Percentiles rank a stretch among this genome's conserved stretches.
These are phyloP conservation scores for Mus spretus DNA, from an alignment of 2,797 vertebrate genomes.

Conservation along the genomic window DNA sequence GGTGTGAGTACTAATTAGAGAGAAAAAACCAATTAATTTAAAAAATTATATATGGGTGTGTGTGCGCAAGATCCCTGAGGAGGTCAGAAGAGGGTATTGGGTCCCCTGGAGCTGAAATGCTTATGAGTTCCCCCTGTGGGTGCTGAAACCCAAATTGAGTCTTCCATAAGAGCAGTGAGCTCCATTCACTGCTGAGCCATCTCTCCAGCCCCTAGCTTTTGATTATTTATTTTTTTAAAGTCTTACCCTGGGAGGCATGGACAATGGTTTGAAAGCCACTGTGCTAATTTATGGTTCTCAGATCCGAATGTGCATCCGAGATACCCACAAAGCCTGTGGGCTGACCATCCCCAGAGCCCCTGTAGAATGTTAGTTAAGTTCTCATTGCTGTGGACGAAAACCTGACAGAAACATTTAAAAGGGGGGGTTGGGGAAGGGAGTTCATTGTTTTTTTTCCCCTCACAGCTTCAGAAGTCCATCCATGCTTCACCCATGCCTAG, in stretches of 20 bases:
- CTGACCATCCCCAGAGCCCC: background rate
- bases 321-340: background rate
- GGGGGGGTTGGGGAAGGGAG: background rate
- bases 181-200: background rate
- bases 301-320: background rate
- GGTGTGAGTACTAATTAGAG: background rate
- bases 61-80: rapidly evolving
- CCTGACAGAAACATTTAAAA: background rate
- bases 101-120: background rate
- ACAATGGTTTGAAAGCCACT: background rate
- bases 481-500: too few relatives aligned
- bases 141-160: too few relatives aligned
- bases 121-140: background rate
- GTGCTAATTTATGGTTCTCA: slow-evolving; percentile 6
- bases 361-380: background rate
- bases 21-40: background rate
- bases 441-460: background rate
- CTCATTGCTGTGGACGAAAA: background rate
- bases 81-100: background rate
- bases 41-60: background rate
- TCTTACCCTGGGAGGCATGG: background rate
- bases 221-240: background rate
- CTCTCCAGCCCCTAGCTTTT: background rate
- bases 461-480: background rate
- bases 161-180: background rate